Evolutionary conservation across 1,140 invertebrate genomes (phyloP).

Genomic region (Macrobrachium rosenbergii): DNA sequence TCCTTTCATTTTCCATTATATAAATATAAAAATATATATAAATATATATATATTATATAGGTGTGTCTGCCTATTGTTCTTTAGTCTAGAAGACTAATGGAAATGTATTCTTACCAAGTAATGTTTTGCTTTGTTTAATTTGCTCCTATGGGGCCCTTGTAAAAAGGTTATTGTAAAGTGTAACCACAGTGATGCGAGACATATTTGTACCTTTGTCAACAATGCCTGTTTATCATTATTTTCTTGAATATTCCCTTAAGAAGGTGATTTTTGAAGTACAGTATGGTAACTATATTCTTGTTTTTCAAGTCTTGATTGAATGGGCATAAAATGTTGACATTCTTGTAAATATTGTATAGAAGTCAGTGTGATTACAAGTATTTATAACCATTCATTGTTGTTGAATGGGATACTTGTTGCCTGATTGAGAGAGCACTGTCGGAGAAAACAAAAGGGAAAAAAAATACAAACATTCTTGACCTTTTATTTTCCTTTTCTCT

Average conservation of each 20-base stretch:
- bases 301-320: constrained; percentile 21
- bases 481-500: constrained; percentile 35
- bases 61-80: constrained; percentile 16
- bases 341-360: constrained; percentile 59
- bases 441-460: constrained; percentile 50
- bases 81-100: constrained; percentile 52
- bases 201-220: constrained; percentile 50
- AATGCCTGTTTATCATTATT: constrained; percentile 39
- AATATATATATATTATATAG: background rate
- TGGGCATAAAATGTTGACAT: constrained; percentile 53
- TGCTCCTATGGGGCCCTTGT: constrained; percentile 49
- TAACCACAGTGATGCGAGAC: constrained; percentile 32
- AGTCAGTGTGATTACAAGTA: constrained; percentile 56
- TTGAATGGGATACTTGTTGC: constrained; percentile 61
- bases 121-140: constrained; percentile 44
- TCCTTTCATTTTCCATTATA: background rate
- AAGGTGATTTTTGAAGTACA: background rate
- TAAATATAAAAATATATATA: background rate
- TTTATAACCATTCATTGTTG: constrained; percentile 55
- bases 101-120: constrained; percentile 28
- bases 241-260: background rate
- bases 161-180: constrained; percentile 51
- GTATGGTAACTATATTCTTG: constrained; percentile 27
- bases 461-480: constrained; percentile 52
- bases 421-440: constrained; percentile 60